Conservation (phyloP, 2,888 invertebrate species). For the Linnaemya tessellans region DNA sequence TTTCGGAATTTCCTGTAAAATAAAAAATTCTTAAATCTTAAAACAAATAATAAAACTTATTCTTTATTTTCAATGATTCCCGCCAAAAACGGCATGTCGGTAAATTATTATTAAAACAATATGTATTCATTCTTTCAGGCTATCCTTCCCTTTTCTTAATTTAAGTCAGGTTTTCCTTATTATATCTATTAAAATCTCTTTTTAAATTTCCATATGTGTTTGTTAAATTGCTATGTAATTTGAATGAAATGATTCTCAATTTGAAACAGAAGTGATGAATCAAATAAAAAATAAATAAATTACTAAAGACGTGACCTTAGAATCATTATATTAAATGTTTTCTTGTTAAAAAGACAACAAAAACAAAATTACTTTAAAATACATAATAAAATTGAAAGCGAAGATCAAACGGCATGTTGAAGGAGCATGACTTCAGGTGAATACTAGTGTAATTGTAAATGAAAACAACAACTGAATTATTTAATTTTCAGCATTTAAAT, state of each 20-base stretch:
- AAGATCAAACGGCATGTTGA: slow-evolving; percentile 22
- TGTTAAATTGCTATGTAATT: slow-evolving; percentile 46
- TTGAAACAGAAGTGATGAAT: slow-evolving; percentile 26
- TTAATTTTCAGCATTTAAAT: slow-evolving; percentile 31
- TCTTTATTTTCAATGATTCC: no score
- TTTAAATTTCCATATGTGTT: neutral
- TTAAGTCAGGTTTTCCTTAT: slow-evolving; percentile 8
- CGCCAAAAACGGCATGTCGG: no score
- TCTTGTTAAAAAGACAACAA: slow-evolving; percentile 21
- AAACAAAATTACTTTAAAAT: slow-evolving; percentile 23
- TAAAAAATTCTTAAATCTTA: no score
- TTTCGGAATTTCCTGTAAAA: no score
- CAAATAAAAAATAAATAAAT: slow-evolving; percentile 22
- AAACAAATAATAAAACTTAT: no score
- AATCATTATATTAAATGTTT: slow-evolving; percentile 31
- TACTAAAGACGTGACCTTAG: slow-evolving; percentile 46
- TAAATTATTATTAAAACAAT: no score
- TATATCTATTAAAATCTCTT: neutral
- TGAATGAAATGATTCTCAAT: slow-evolving; percentile 45
- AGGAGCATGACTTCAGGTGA: slow-evolving; percentile 45
- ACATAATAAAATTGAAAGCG: slow-evolving; percentile 12
- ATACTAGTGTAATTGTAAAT: slow-evolving; percentile 11
- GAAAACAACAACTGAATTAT: slow-evolving; percentile 12
- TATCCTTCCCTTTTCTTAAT: neutral
- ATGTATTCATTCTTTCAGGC: neutral